phyloP scores from a whole-genome alignment of 2,888 invertebrate genomes.

The Stenichneumon culpator region DNA sequence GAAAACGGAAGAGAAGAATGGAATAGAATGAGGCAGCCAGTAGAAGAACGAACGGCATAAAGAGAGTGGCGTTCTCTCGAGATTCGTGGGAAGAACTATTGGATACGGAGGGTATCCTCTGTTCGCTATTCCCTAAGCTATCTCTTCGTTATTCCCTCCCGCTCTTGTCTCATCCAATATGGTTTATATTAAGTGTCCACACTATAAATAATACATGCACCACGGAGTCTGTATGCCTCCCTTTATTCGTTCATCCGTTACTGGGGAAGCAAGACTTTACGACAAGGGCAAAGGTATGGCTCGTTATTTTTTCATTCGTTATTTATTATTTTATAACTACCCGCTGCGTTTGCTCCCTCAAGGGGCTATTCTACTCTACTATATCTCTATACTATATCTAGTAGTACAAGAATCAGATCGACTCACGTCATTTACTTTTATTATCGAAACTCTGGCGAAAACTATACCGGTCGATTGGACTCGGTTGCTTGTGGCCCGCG shows the following conservation, averaged over 20 bases:
- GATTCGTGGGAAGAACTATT: constrained; percentile 50
- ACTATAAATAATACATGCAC: constrained; percentile 40
- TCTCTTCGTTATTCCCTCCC: constrained; percentile 31
- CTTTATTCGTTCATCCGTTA: constrained; percentile 14
- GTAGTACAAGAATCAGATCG: neutral
- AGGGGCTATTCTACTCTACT: neutral
- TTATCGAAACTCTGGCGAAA: neutral
- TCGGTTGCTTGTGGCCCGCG: too few relatives aligned
- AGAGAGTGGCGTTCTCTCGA: constrained; percentile 58
- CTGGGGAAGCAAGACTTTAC: constrained; percentile 16
- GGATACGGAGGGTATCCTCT: constrained; percentile 24
- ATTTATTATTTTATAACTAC: neutral
- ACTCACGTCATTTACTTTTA: neutral
- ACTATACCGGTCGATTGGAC: neutral
- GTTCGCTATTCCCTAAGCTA: constrained; percentile 14
- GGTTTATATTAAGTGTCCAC: constrained; percentile 50
- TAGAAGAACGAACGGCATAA: constrained; percentile 49
- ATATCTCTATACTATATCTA: too few relatives aligned
- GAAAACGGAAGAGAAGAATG: neutral
- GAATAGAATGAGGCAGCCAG: constrained; percentile 36
- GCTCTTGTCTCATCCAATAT: constrained; percentile 37
- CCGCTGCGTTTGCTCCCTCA: neutral
- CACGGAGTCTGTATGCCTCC: neutral
- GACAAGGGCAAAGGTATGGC: constrained; percentile 42
- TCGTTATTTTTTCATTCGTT: constrained; percentile 22